Evolutionary conservation across 2,888 invertebrate genomes (phyloP), one percentile per base, ranked within the genome.

Genomic region (Cheilosia grossa): DNA sequence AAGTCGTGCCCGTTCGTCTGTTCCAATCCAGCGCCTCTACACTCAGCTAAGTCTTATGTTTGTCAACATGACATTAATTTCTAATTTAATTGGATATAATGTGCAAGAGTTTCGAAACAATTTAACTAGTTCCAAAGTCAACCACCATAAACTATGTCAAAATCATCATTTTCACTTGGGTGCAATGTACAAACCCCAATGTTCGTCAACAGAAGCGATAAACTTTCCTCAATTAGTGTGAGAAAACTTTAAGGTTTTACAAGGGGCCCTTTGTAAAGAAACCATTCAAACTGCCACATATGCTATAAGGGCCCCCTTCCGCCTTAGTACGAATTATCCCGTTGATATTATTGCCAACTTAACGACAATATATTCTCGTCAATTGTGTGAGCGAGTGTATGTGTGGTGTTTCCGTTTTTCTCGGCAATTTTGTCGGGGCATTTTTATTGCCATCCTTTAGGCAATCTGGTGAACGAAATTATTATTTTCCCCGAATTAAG

Each of bases 361-460:
- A 77, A 77, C 61, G 59, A 61, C 67, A 77, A 69, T 53, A 77
- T 67, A 77, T 5, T 44, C 5, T 66, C 69, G 56, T 51, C 42
- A 53, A 59, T 33, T 51, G 51, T 40, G 51, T 15, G 17, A 24
- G 53, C n/a, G 13, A 17, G 42, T 54, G 51, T 47, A 21, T 51
- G 42, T 59, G 21, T 30, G 53, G 44, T 21, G 19, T 24, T 40
- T 40, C 15, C n/a, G 10, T 54, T 66, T 51, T 42, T 19, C 51
- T 33, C 37, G 47, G 9, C 9, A 30, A 9, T 30, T 7, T 30
- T 30, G 1, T 6, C 30, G 30, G 30, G 17, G 17, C 42, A 47
- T 53, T 79, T 82, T 83, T 79, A 79, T 73, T 73, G 58, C 63
- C 74, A 69, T 73, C 66, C 67, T 74, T 64, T 63, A 59, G 51